Conservation (phyloP, 2,113 vertebrate genomes). For the Ursus arctos region DNA sequence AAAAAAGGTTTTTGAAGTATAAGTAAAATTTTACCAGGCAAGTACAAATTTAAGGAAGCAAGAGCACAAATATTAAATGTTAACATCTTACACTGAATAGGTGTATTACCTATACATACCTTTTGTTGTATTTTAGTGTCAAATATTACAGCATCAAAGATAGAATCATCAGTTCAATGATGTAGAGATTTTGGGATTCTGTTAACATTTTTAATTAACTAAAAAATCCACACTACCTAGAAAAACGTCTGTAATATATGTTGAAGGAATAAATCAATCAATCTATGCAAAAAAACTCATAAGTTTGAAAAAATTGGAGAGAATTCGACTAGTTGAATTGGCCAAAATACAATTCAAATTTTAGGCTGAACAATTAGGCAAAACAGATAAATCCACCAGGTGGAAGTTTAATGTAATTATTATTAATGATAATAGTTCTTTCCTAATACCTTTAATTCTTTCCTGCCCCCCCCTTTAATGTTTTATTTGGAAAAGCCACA, state of each 20-base stretch:
- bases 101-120: not conserved
- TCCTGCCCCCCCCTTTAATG: not conserved
- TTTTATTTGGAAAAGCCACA: not conserved
- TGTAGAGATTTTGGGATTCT: not conserved
- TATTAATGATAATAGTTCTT: not conserved
- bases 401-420: not conserved
- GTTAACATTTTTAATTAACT: not conserved
- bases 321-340: not conserved
- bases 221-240: not conserved
- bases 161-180: not conserved
- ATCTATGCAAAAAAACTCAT: not conserved
- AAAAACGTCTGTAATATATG: not conserved
- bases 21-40: not conserved
- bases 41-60: not conserved
- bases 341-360: not conserved
- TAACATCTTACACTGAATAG: not conserved
- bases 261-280: not conserved
- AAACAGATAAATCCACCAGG: not conserved
- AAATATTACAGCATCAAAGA: slow-evolving; percentile 1
- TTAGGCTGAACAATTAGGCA: not conserved
- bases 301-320: slow-evolving; percentile 23
- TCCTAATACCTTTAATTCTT: not conserved
- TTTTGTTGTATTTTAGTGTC: not conserved
- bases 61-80: not conserved
- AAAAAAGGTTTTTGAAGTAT: not conserved